Evolutionary conservation across 2,888 invertebrate genomes (phyloP).

Genomic region (Leptinotarsa rubiginosa): DNA sequence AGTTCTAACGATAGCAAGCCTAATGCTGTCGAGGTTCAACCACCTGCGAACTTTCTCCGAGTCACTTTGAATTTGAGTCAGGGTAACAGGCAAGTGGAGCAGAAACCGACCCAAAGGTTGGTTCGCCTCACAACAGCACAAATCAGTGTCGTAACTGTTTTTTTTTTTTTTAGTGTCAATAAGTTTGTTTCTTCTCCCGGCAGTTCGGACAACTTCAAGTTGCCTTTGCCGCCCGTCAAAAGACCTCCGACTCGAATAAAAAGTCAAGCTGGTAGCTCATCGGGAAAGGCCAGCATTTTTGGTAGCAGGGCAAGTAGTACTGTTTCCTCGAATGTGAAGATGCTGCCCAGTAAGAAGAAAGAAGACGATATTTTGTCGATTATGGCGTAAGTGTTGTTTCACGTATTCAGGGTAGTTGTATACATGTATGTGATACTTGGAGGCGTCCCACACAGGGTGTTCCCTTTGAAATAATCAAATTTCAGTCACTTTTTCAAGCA

Average conservation of each 20-base stretch:
- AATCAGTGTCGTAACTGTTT: not conserved
- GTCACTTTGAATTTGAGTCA: slow-evolving; percentile 5
- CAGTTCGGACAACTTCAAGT: slow-evolving; percentile 28
- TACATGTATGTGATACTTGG: too few relatives aligned
- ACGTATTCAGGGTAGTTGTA: not conserved
- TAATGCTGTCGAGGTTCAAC: not conserved
- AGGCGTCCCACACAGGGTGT: too few relatives aligned
- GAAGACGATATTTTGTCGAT: slow-evolving; percentile 37
- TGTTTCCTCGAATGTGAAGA: not conserved
- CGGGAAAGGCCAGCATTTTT: not conserved
- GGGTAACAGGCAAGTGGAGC: slow-evolving; percentile 11
- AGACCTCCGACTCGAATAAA: slow-evolving; percentile 34
- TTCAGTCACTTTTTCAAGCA: too few relatives aligned
- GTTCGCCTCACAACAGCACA: not conserved
- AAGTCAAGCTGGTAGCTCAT: not conserved
- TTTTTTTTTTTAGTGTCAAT: not conserved
- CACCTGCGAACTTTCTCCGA: not conserved
- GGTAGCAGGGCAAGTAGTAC: not conserved
- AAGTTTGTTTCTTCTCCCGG: not conserved
- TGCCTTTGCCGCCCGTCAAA: slow-evolving; percentile 36
- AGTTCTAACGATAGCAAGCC: not conserved
- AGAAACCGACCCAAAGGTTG: not conserved
- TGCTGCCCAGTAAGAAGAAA: not conserved
- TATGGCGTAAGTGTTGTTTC: slow-evolving; percentile 30
- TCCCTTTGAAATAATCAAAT: too few relatives aligned